Conservation (phyloP, 2,888 invertebrate genomes). For the Rotaria sp. region DNA sequence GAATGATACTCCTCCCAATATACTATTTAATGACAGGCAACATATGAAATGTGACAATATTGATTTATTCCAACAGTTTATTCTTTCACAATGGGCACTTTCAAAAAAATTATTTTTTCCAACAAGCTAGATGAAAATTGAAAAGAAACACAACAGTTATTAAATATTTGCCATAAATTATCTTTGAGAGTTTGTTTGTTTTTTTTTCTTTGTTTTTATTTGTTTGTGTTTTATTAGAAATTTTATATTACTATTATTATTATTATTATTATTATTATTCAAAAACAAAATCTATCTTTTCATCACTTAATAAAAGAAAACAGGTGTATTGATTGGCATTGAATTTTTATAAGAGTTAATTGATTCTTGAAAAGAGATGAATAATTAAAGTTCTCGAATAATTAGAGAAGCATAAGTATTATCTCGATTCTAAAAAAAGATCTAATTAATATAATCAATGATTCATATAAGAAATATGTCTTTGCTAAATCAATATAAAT, state of each 20-base stretch:
- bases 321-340: background rate
- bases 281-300: background rate
- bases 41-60: conserved; percentile 21
- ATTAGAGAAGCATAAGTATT: no score
- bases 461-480: no score
- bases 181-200: background rate
- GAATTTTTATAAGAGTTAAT: background rate
- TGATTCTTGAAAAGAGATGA: background rate
- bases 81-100: conserved; percentile 10
- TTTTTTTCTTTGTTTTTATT: background rate
- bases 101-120: conserved; percentile 12
- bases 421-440: no score
- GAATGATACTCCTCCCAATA: background rate
- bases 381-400: background rate
- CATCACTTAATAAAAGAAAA: background rate
- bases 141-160: background rate
- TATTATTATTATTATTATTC: background rate
- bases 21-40: conserved; percentile 15
- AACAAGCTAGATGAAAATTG: background rate
- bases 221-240: background rate
- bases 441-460: no score
- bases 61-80: conserved; percentile 16
- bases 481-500: no score
- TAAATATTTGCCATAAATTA: background rate
- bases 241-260: conserved; percentile 1